Percentiles rank a stretch among this genome's conserved stretches.
phyloP scores from a whole-genome alignment of 2,888 invertebrate genomes.

The Caenorhabditis imperialis region DNA sequence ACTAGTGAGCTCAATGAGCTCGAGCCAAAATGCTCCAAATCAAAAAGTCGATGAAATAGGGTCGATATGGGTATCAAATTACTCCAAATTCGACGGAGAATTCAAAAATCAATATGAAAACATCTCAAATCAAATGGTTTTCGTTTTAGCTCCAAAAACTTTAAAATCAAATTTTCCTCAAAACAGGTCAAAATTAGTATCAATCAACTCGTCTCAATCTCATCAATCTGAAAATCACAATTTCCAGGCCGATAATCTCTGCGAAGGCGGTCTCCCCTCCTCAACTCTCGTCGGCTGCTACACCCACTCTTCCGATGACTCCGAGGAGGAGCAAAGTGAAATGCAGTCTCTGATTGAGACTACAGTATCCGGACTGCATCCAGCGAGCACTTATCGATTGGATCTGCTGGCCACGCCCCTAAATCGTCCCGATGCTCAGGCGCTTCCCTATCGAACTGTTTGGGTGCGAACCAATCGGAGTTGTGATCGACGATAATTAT shows the following conservation, averaged over 20 bases:
- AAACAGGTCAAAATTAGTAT: no score
- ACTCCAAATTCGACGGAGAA: no score
- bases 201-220: no score
- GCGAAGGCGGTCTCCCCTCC: constrained; percentile 55
- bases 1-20: no score
- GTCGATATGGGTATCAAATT: no score
- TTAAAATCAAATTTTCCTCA: no score
- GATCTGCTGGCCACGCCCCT: constrained; percentile 65
- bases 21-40: no score
- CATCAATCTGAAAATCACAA: no score
- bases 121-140: no score
- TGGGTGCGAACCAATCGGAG: constrained; percentile 61
- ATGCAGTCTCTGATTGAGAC: constrained; percentile 61
- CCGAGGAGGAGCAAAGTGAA: constrained; percentile 4
- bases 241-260: constrained; percentile 62
- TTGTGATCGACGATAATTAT: constrained; percentile 10
- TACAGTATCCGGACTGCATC: constrained; percentile 56
- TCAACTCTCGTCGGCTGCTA: constrained; percentile 67
- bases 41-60: no score
- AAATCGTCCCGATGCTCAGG: constrained; percentile 51
- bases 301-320: constrained; percentile 32
- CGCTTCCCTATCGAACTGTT: constrained; percentile 68
- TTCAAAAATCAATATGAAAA: no score
- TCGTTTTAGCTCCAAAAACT: no score
- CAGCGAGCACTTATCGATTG: constrained; percentile 64